A percentile compares a stretch with the other conserved stretches of the same genome.
Evolutionary conservation across 2,797 vertebrate genomes (phyloP).

Genomic region (Liparis tanakae): DNA sequence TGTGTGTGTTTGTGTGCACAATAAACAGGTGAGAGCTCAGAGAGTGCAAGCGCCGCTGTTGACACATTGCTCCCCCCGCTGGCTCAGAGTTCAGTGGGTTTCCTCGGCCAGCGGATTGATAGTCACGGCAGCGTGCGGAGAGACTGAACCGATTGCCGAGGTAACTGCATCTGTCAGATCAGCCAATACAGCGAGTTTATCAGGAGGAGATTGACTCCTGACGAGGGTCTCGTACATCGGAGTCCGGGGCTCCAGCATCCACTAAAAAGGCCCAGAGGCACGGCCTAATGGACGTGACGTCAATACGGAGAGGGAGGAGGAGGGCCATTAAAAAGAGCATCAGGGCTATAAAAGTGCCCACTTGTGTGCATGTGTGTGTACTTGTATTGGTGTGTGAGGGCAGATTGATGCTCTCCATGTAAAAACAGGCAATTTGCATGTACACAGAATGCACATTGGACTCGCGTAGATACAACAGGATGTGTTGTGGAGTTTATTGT

Average conservation of each 20-base stretch:
- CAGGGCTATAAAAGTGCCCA: slow-evolving; percentile 62
- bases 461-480: slow-evolving; percentile 1
- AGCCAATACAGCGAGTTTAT: slow-evolving; percentile 66
- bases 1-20: not conserved
- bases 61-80: slow-evolving; percentile 29
- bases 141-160: slow-evolving; percentile 62
- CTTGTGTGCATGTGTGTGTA: slow-evolving; percentile 18
- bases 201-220: slow-evolving; percentile 72
- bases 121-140: slow-evolving; percentile 28
- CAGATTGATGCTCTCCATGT: slow-evolving; percentile 28
- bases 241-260: slow-evolving; percentile 53
- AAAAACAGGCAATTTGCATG: slow-evolving; percentile 10
- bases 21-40: slow-evolving; percentile 41
- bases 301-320: slow-evolving; percentile 61
- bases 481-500: slow-evolving; percentile 23
- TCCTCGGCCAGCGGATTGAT: slow-evolving; percentile 54
- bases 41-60: slow-evolving; percentile 11
- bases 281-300: slow-evolving; percentile 77
- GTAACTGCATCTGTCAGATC: slow-evolving; percentile 65
- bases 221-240: slow-evolving; percentile 49
- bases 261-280: slow-evolving; percentile 76
- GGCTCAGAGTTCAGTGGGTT: slow-evolving; percentile 42
- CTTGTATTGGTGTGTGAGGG: slow-evolving; percentile 14
- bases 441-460: slow-evolving; percentile 9
- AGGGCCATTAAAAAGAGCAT: slow-evolving; percentile 71